These are phyloP conservation scores for Julus scandinavius DNA, from an alignment of 2,888 invertebrate genomes.

Conservation along the genomic window DNA sequence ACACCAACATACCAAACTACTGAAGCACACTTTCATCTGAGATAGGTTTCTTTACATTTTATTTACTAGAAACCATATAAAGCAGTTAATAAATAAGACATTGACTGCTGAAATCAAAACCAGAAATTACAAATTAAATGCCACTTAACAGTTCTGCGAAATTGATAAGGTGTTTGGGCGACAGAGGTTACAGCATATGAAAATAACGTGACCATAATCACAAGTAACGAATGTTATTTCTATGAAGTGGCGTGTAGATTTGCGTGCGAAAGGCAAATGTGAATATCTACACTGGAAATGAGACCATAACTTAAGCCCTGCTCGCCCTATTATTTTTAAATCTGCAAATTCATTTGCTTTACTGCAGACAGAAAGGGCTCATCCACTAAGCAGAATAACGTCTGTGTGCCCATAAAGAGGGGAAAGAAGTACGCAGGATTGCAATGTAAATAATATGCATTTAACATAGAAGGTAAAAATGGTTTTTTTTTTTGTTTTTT, in stretches of 20 bases:
- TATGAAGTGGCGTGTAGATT: conserved; percentile 11
- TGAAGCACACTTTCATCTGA: background rate
- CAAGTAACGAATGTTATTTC: background rate
- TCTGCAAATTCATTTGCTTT: background rate
- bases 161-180: background rate
- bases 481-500: background rate
- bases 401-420: background rate
- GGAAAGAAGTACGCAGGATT: background rate
- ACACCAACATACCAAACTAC: background rate
- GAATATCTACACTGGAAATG: conserved; percentile 4
- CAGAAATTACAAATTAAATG: background rate
- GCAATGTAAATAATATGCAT: background rate
- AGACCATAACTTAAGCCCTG: background rate
- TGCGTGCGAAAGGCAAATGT: background rate
- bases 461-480: conserved; percentile 1
- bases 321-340: background rate
- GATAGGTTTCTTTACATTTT: conserved; percentile 26
- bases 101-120: conserved; percentile 28
- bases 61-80: conserved; percentile 46
- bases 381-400: background rate
- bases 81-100: conserved; percentile 43
- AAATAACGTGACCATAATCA: background rate
- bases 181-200: background rate
- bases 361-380: background rate
- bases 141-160: background rate